Base-by-base conservation (phyloP, 1,140 invertebrate species). In the Ips typographus region DNA sequence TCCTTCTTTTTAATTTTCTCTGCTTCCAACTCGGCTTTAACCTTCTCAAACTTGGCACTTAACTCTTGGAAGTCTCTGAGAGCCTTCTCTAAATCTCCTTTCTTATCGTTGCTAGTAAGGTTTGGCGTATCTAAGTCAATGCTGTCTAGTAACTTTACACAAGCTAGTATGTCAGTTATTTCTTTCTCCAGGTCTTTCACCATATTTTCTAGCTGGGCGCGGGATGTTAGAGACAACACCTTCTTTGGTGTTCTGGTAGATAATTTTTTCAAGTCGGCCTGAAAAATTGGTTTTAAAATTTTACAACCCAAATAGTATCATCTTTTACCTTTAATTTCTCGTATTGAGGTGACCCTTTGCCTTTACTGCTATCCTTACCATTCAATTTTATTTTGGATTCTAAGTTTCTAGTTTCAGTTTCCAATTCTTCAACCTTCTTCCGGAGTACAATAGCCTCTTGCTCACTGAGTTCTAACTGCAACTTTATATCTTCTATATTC, bases 391-490 rank as follows among this genome's bases (percentile, higher is more conserved):
- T 77, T 65, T 86, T 85, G 22, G 6, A 8, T 22, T 49, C 44
- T 2, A 93, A 79, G 57, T 85, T 86, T 65, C 91, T 88, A 77
- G 91, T 92, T 76, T 94, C 90, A 71, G 86, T 86, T 82, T 95
- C 92, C 64, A 94, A 81, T 73, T 94, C 92, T 80, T 94, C 91
- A 44, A 94, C 88, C 81, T 94, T 95, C 66, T 89, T 85, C 43
- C 92, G 83, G 55, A 94, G 81, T 65, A 94, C 89, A 22, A 88
- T 85, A 53, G 92, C 87, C 85, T 96, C 94, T 85, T 91, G 90
- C 83, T 96, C 94, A 76, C 91, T 91, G n/a, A 96, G 82, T 80
- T 95, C 94, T 42, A 95, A 80, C 70, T 94, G 88, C 40, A 95
- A 82, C 74, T 91, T 87, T 52, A 93, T 77, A 76, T 93, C 91